A percentile compares a stretch with the other conserved stretches of the same genome.
These are phyloP conservation scores for Dallia pectoralis DNA, from an alignment of 2,797 vertebrate species.

Conservation along the genomic window DNA sequence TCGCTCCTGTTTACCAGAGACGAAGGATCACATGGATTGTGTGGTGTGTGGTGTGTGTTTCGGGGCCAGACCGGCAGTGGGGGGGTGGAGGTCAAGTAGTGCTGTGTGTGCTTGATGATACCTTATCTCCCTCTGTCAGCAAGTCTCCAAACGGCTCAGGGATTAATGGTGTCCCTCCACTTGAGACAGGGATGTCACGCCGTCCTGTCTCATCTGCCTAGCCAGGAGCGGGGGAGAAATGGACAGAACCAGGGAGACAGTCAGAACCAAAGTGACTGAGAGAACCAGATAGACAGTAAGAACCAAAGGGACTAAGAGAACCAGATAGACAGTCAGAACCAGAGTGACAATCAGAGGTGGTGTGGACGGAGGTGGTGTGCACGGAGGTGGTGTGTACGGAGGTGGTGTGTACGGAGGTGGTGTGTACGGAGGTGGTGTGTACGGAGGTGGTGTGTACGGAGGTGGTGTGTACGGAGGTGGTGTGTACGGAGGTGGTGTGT, in stretches of 20 bases:
- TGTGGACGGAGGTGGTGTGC: too few species aligned
- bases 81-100: constrained; percentile 50
- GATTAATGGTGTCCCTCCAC: constrained; percentile 66
- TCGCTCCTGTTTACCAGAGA: too few species aligned
- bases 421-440: too few species aligned
- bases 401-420: too few species aligned
- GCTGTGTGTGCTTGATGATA: constrained; percentile 48
- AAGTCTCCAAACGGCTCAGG: constrained; percentile 56
- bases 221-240: constrained; percentile 4
- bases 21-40: constrained; percentile 15
- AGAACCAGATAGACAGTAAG: constrained; percentile 19
- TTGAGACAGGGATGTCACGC: constrained; percentile 54
- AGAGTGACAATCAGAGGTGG: not conserved
- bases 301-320: not conserved
- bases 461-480: too few species aligned
- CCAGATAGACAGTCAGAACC: not conserved
- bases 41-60: constrained; percentile 27
- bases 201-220: constrained; percentile 34
- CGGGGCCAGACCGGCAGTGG: constrained; percentile 23
- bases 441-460: too few species aligned
- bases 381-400: too few species aligned
- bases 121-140: constrained; percentile 68
- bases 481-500: too few species aligned
- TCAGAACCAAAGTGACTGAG: not conserved
- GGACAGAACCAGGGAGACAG: not conserved